These are phyloP conservation scores for Limnephilus auricula DNA, from an alignment of 2,888 invertebrate genomes.

Conservation along the genomic window DNA sequence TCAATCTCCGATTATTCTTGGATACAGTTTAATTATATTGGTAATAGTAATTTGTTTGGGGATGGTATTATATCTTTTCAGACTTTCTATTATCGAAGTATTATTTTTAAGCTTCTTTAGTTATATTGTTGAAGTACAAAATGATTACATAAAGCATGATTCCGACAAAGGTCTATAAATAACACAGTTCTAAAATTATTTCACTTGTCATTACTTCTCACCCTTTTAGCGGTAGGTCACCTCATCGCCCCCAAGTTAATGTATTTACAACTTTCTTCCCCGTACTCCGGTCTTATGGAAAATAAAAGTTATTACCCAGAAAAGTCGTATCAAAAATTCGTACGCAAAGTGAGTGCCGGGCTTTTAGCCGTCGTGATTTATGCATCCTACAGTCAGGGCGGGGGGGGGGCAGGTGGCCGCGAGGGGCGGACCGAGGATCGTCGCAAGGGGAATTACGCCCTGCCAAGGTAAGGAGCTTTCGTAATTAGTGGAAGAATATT, in stretches of 20 bases:
- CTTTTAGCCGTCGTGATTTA: constrained; percentile 63
- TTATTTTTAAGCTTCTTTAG: not conserved
- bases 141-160: not conserved
- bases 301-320: constrained; percentile 62
- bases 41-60: not conserved
- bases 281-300: constrained; percentile 53
- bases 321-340: constrained; percentile 62
- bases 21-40: not conserved
- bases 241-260: constrained; percentile 37
- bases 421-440: not conserved
- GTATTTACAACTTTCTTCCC: constrained; percentile 57
- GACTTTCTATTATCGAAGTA: not conserved
- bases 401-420: constrained; percentile 35
- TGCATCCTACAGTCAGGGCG: constrained; percentile 53
- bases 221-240: not conserved
- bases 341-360: constrained; percentile 58
- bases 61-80: no score
- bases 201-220: constrained; percentile 34
- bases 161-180: constrained; percentile 26
- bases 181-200: not conserved
- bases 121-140: not conserved
- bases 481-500: not conserved
- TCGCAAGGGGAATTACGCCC: not conserved
- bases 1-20: not conserved
- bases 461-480: not conserved